These are phyloP conservation scores for Molossus molossus DNA, from an alignment of 2,797 vertebrate genomes.

Conservation along the genomic window DNA sequence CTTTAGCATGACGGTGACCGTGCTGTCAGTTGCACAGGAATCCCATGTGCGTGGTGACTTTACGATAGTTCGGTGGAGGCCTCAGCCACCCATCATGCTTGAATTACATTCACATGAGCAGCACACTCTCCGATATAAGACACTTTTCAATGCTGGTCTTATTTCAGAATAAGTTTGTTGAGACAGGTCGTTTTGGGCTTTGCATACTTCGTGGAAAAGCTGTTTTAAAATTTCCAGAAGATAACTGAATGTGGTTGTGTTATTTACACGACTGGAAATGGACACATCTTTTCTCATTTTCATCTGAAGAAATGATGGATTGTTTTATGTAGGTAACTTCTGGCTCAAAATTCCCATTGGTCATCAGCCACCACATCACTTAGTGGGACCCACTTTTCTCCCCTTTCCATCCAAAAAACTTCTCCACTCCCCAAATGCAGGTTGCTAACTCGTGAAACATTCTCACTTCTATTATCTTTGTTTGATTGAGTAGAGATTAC, in stretches of 20 bases:
- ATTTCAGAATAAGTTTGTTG: constrained; percentile 36
- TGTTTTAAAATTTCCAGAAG: constrained; percentile 17
- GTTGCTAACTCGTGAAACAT: not conserved
- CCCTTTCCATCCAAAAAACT: not conserved
- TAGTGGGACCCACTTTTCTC: not conserved
- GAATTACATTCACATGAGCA: not conserved
- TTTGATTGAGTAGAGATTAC: not conserved
- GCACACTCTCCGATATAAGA: not conserved
- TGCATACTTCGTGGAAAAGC: constrained; percentile 48
- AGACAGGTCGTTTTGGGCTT: not conserved
- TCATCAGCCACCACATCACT: not conserved
- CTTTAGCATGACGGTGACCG: constrained; percentile 74
- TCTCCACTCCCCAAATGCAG: not conserved
- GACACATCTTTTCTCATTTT: constrained; percentile 45
- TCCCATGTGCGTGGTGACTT: constrained; percentile 31
- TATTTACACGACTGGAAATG: constrained; percentile 37
- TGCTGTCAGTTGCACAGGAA: constrained; percentile 66
- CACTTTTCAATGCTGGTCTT: constrained; percentile 28
- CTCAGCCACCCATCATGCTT: not conserved
- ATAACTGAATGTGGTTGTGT: not conserved
- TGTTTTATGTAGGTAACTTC: constrained; percentile 25
- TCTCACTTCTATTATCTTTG: not conserved
- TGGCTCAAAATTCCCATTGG: not conserved
- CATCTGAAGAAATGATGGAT: constrained; percentile 22
- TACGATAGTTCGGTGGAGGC: not conserved